phyloP scores from a whole-genome alignment of 2,113 vertebrate genomes.

The Anhinga anhinga region DNA sequence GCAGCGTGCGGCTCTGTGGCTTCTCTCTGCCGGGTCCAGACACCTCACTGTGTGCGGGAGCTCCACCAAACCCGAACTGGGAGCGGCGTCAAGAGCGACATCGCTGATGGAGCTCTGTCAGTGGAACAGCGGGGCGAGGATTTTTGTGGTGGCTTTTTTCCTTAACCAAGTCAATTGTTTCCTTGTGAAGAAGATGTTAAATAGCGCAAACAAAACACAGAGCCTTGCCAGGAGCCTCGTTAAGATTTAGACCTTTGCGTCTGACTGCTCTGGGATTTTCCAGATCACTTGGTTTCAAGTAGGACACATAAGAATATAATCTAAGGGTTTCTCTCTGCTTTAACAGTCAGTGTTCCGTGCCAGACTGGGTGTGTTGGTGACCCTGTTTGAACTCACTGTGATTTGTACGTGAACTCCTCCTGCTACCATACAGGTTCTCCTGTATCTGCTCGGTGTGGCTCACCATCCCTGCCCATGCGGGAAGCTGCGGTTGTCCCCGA shows the following conservation, averaged over 20 bases:
- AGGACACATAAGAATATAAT: not conserved
- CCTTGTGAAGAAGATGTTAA: not conserved
- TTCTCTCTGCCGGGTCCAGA: not conserved
- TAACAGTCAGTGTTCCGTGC: accelerated
- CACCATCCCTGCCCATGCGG: accelerated
- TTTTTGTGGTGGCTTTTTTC: not conserved
- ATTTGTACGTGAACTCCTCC: not conserved
- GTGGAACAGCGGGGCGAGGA: not conserved
- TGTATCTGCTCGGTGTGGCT: not conserved
- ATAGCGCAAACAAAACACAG: not conserved
- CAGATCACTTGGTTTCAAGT: not conserved
- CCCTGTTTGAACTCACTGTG: not conserved
- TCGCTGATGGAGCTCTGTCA: not conserved
- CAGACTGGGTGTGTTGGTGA: not conserved
- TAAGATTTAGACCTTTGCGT: not conserved
- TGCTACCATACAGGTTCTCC: no score
- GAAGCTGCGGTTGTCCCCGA: accelerated
- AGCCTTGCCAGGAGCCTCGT: not conserved
- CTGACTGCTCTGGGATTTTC: not conserved
- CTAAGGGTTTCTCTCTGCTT: not conserved
- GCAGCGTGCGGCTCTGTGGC: not conserved
- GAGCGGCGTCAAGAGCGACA: accelerated
- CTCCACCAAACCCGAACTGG: not conserved
- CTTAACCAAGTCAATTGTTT: not conserved
- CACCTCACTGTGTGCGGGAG: not conserved